These are phyloP conservation scores for Formica aserva DNA, from an alignment of 2,888 invertebrate species.

Conservation along the genomic window DNA sequence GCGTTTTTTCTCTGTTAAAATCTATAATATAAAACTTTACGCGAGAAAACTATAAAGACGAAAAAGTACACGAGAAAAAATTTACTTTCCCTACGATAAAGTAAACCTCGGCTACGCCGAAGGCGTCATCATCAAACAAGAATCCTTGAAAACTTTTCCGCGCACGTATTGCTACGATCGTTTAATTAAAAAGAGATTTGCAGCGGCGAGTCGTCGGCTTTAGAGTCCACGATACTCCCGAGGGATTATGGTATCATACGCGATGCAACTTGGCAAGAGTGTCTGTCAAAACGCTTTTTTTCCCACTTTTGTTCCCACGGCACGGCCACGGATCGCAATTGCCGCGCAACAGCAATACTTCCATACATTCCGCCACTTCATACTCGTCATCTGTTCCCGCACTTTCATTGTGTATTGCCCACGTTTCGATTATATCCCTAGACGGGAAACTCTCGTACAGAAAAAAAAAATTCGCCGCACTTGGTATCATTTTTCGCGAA, in stretches of 20 bases:
- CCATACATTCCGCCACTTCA: conserved; percentile 48
- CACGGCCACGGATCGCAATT: conserved; percentile 65
- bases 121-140: conserved; percentile 20
- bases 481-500: background rate
- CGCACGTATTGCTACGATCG: conserved; percentile 55
- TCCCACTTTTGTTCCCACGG: conserved; percentile 69
- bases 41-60: background rate
- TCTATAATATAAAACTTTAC: conserved; percentile 37
- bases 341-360: conserved; percentile 62
- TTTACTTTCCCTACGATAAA: conserved; percentile 28
- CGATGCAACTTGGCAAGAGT: conserved; percentile 73
- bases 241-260: conserved; percentile 74
- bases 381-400: conserved; percentile 52
- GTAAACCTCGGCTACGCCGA: conserved; percentile 2
- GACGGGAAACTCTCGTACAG: conserved; percentile 30
- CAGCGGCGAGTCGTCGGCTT: conserved; percentile 69
- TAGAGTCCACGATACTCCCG: conserved; percentile 68
- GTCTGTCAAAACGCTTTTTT: conserved; percentile 75
- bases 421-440: conserved; percentile 48
- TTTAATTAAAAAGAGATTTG: conserved; percentile 77
- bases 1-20: background rate
- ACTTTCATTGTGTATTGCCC: conserved; percentile 45
- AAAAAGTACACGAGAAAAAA: background rate
- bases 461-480: conserved; percentile 11
- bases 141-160: conserved; percentile 40